Base-by-base conservation (phyloP, 2,888 invertebrate species). In the Amiota minor region DNA sequence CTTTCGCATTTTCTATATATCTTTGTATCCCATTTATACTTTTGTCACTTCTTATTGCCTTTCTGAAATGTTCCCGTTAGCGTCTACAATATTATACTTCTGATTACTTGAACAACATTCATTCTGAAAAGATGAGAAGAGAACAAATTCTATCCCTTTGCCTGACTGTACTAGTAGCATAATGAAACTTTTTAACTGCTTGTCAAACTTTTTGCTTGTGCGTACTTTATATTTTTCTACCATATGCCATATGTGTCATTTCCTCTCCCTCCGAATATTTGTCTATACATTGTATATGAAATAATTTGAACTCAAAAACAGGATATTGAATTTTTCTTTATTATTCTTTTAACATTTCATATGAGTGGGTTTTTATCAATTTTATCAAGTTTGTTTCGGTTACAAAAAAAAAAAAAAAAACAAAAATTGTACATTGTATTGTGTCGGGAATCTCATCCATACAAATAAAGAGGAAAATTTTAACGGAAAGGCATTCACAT, bases 311-410 rank as follows among this genome's bases (percentile, higher is more conserved):
- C 75, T 71, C 74, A 74, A 76, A 35, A 74, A 73, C 80, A 81
- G 81, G 82, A 82, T 82, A 82, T 82, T 81, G 79, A 79, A 78
- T 80, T 79, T 80, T 80, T 70, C 74, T 71, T 71, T 76, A 35
- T 35, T 35, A 35, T 35, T 35, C 6, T 35, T 35, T 3, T 6
- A 2, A 35, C 35, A 35, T 35, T 35, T 35, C 35, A 35, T 35
- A 6, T 6, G 35, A 6, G 6, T 35, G 35, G 6, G 35, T 35
- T 35, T 35, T 35, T 35, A 79, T 82, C 82, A 77, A 81, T 16
- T 59, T 59, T n/a, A 18, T 56, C 2, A 16, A 16, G 2, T 56
- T 56, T 56, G 16, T 56, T 56, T 56, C 6, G 35, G 6, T 6
- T 6, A 6, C 35, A 35, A 35, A 35, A 35, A 35, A 4, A n/a